Evolutionary conservation across 2,888 invertebrate genomes (phyloP).

Genomic region (Chymomyza procnemis): DNA sequence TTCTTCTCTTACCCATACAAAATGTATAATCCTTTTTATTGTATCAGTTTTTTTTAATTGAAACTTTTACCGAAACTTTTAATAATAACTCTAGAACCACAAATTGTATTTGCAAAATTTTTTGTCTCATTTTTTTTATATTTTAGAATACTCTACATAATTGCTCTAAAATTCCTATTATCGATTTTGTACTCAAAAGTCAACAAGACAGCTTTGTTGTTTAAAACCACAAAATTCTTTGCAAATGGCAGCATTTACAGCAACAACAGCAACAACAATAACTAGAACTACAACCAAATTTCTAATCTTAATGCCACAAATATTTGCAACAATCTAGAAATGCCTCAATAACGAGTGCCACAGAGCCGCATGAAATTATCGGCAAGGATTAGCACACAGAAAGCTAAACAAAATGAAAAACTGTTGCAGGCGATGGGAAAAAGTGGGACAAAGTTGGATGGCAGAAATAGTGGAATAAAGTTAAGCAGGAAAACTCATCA

Average conservation of each 20-base stretch:
- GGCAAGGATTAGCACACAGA: conserved; percentile 42
- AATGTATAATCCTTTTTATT: too few species aligned
- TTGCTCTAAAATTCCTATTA: background rate
- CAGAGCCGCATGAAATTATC: conserved; percentile 44
- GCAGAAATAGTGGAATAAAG: conserved; percentile 6
- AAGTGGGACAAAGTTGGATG: conserved; percentile 2
- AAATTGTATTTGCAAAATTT: background rate
- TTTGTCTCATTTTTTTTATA: background rate
- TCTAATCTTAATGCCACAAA: conserved; percentile 26
- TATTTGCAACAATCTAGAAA: conserved; percentile 26
- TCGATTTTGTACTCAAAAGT: background rate
- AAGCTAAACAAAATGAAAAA: conserved; percentile 52
- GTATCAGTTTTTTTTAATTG: too few species aligned
- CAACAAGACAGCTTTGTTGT: background rate
- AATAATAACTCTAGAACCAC: too few species aligned
- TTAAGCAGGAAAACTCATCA: conserved; percentile 29
- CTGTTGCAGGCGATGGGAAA: conserved; percentile 21
- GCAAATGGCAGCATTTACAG: conserved; percentile 3
- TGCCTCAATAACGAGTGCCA: conserved; percentile 19
- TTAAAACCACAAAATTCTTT: conserved; percentile 20
- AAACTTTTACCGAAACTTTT: too few species aligned
- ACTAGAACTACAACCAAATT: conserved; percentile 3
- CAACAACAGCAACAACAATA: too few species aligned
- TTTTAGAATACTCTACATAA: background rate
- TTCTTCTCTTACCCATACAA: too few species aligned